Percentiles rank a stretch among this genome's conserved stretches.
phyloP scores from a whole-genome alignment of 2,888 invertebrate species.

The Carabus problematicus region DNA sequence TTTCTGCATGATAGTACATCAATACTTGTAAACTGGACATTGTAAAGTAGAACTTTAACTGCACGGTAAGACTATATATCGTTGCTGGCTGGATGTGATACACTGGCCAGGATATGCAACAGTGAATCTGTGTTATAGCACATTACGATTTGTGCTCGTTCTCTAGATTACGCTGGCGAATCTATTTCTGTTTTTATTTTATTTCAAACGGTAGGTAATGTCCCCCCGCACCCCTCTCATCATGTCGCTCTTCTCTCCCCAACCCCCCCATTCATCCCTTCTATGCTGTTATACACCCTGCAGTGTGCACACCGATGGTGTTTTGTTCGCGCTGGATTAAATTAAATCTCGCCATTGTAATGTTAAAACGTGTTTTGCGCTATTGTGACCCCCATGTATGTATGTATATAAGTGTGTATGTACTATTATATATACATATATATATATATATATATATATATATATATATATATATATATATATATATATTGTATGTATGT shows the following conservation, averaged over 20 bases:
- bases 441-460: too few species aligned
- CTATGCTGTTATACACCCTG: too few species aligned
- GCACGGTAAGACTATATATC: too few species aligned
- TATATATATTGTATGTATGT: too few species aligned
- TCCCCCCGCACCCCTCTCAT: too few species aligned
- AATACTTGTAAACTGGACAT: neutral
- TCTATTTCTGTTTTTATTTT: slow-evolving; percentile 49
- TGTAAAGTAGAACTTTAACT: too few species aligned
- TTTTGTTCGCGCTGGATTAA: slow-evolving; percentile 55
- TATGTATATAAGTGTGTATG: slow-evolving; percentile 21
- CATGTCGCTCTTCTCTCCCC: neutral
- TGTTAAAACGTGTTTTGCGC: slow-evolving; percentile 57
- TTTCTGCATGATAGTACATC: neutral
- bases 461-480: too few species aligned
- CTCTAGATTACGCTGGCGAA: slow-evolving; percentile 54
- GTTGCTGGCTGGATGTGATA: neutral
- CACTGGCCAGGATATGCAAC: neutral
- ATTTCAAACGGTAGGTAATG: slow-evolving; percentile 26
- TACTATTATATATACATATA: too few species aligned
- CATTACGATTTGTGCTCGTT: slow-evolving; percentile 45
- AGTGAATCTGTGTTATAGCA: slow-evolving; percentile 48
- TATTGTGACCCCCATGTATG: slow-evolving; percentile 50
- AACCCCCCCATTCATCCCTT: neutral
- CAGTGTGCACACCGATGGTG: slow-evolving; percentile 33
- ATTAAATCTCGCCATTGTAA: slow-evolving; percentile 58